A percentile compares a stretch with the other conserved stretches of the same genome.
Evolutionary conservation across 2,888 invertebrate genomes (phyloP).

Genomic region (Exocentrus adspersus): DNA sequence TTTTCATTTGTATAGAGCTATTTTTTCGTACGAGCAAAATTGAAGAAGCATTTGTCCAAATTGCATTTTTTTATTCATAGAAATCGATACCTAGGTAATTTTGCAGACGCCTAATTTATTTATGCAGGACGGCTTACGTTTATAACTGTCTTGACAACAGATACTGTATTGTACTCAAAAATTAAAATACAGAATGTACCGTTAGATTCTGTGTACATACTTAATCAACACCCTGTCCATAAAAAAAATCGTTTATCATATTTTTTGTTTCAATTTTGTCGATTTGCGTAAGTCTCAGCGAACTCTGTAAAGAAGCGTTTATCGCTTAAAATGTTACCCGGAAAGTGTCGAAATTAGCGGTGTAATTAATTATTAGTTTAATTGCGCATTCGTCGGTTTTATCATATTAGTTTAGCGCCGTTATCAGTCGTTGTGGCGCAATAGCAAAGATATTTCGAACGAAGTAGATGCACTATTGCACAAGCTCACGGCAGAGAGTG

Average conservation of each 20-base stretch:
- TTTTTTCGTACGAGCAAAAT: too few relatives aligned
- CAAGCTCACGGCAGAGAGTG: conserved; percentile 61
- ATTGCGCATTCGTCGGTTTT: conserved; percentile 12
- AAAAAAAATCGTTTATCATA: background rate
- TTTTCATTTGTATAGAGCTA: too few relatives aligned
- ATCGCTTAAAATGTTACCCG: background rate
- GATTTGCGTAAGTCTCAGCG: background rate
- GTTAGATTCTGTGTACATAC: too few relatives aligned
- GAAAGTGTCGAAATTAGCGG: background rate
- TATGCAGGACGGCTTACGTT: too few relatives aligned
- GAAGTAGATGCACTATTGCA: conserved; percentile 43
- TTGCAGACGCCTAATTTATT: too few relatives aligned
- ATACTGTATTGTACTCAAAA: too few relatives aligned
- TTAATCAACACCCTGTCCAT: too few relatives aligned
- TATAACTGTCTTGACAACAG: too few relatives aligned
- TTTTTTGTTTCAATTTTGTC: background rate
- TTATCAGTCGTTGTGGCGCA: conserved; percentile 18
- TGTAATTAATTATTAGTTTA: background rate
- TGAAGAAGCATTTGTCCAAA: too few relatives aligned
- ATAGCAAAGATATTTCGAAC: conserved; percentile 43
- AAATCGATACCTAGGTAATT: too few relatives aligned
- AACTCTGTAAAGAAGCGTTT: background rate
- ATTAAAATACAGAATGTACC: too few relatives aligned
- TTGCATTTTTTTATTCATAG: too few relatives aligned
- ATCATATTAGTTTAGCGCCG: conserved; percentile 1